phyloP scores from a whole-genome alignment of 2,113 vertebrate species.

The Sapajus apella region DNA sequence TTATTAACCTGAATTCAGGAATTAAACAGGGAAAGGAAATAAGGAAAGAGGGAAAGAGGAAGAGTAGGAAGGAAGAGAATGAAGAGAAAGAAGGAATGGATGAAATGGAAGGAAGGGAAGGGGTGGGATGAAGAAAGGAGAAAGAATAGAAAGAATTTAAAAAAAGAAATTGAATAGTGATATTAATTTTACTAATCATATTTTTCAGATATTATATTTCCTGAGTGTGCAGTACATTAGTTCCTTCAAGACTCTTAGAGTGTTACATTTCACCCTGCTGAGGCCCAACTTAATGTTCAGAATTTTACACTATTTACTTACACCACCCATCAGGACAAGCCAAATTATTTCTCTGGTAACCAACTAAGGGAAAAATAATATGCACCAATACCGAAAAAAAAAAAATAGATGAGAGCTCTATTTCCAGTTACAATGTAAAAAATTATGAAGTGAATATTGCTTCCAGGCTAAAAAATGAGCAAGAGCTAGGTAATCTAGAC shows the following conservation, averaged over 20 bases:
- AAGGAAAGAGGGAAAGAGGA: background rate
- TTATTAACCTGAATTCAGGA: background rate
- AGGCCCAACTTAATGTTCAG: background rate
- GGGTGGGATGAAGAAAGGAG: background rate
- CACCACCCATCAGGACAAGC: background rate
- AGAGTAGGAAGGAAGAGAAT: background rate
- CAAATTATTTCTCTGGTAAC: background rate
- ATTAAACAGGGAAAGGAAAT: background rate
- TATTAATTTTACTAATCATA: background rate
- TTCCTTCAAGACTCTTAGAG: background rate
- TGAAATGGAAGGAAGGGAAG: too few relatives aligned
- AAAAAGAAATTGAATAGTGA: background rate
- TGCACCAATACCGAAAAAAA: background rate
- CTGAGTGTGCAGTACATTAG: background rate
- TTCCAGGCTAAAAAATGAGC: background rate
- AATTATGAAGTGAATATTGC: background rate
- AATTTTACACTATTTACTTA: background rate
- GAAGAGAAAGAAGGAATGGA: background rate
- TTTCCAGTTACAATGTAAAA: background rate
- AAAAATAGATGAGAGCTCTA: background rate
- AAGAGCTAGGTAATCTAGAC: background rate
- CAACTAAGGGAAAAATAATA: background rate
- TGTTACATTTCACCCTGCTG: background rate
- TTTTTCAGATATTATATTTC: background rate
- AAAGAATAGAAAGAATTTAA: background rate